phyloP scores from a whole-genome alignment of 2,888 invertebrate species.

The Gastrophysa polygoni region DNA sequence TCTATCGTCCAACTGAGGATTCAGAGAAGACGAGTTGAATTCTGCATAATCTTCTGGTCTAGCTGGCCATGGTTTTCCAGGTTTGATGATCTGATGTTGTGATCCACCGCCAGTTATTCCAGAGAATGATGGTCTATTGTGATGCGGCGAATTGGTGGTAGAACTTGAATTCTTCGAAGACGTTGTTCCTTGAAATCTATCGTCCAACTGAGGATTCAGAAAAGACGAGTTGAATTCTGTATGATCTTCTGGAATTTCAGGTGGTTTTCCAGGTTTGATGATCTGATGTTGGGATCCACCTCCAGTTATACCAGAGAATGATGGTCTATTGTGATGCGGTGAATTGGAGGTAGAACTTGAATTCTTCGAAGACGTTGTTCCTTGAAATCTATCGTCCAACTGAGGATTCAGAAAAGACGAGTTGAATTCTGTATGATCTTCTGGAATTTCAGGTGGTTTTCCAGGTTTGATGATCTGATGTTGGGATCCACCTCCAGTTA shows the following conservation, averaged over 20 bases:
- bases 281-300: conserved; percentile 22
- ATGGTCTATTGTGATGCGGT: conserved; percentile 3
- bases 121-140: conserved; percentile 16
- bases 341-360: neutral
- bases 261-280: conserved; percentile 37
- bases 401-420: neutral
- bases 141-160: neutral
- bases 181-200: conserved; percentile 14
- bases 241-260: conserved; percentile 27
- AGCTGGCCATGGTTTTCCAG: conserved; percentile 37
- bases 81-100: conserved; percentile 29
- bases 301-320: conserved; percentile 5
- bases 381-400: conserved; percentile 13
- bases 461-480: conserved; percentile 35
- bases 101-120: conserved; percentile 2
- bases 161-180: neutral
- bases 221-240: neutral
- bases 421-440: conserved; percentile 25
- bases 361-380: neutral
- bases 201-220: neutral
- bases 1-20: no score
- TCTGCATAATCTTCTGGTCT: conserved; percentile 24
- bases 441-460: conserved; percentile 30
- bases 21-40: no score
- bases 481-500: neutral